These are phyloP conservation scores for Gryllus longicercus DNA, from an alignment of 2,888 invertebrate species.

Conservation along the genomic window DNA sequence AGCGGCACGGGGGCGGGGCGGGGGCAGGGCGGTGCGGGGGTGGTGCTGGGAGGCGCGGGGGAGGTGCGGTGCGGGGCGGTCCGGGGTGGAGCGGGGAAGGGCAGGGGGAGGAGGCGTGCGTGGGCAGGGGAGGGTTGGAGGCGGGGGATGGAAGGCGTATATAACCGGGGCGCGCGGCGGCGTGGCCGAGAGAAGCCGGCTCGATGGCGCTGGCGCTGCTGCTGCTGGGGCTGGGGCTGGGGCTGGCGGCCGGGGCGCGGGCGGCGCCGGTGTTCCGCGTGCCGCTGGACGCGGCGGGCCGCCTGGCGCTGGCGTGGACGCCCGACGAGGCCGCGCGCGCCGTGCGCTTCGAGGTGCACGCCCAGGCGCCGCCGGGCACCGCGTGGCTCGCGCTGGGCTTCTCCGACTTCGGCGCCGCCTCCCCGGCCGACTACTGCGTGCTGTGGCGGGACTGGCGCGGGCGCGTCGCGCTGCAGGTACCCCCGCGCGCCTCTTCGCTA, in stretches of 20 bases:
- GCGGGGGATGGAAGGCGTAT: too few relatives aligned
- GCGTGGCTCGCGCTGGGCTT: slow-evolving; percentile 83
- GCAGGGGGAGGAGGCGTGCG: rapidly evolving
- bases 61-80: too few relatives aligned
- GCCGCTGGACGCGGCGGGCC: slow-evolving; percentile 47
- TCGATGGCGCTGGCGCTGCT: not conserved
- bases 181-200: not conserved
- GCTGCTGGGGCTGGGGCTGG: not conserved
- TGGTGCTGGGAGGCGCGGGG: too few relatives aligned
- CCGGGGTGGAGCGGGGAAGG: too few relatives aligned
- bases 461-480: slow-evolving; percentile 56
- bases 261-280: slow-evolving; percentile 43
- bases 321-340: slow-evolving; percentile 50
- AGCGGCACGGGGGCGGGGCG: too few relatives aligned
- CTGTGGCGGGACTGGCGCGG: slow-evolving; percentile 71
- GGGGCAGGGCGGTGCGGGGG: too few relatives aligned
- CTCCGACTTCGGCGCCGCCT: slow-evolving; percentile 71
- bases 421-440: slow-evolving; percentile 76
- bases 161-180: not conserved
- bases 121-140: too few relatives aligned
- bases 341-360: slow-evolving; percentile 47
- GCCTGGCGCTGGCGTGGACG: slow-evolving; percentile 49
- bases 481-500: not conserved
- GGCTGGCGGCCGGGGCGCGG: not conserved
- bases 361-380: slow-evolving; percentile 48